A percentile compares a stretch with the other conserved stretches of the same genome.
These are phyloP conservation scores for Eupsilia transversa DNA, from an alignment of 2,888 invertebrate species.

Conservation along the genomic window DNA sequence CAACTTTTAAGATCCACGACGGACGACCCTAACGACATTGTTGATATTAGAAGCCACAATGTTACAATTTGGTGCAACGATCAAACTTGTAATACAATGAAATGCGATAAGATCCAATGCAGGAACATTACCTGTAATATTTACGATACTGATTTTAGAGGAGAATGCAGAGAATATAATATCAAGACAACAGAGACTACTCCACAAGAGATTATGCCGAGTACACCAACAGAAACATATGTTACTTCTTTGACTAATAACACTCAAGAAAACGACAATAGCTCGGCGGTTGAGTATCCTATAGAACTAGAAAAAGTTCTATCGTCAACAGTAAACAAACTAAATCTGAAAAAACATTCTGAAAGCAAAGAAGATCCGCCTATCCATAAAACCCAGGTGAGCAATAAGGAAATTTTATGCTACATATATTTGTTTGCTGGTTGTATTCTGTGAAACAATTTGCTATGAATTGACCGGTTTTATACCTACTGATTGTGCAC, in stretches of 20 bases:
- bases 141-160: slow-evolving; percentile 86
- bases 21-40: slow-evolving; percentile 70
- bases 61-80: slow-evolving; percentile 87
- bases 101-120: slow-evolving; percentile 82
- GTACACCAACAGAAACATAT: slow-evolving; percentile 27
- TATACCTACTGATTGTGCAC: not conserved
- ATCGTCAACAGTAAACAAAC: slow-evolving; percentile 79
- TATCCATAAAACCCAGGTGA: slow-evolving; percentile 70
- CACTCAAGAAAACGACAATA: slow-evolving; percentile 60
- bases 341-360: slow-evolving; percentile 35
- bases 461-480: not conserved
- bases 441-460: not conserved
- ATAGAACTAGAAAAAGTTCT: slow-evolving; percentile 81
- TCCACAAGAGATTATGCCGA: slow-evolving; percentile 11
- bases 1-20: slow-evolving; percentile 73
- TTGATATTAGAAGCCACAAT: slow-evolving; percentile 80
- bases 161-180: slow-evolving; percentile 85
- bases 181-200: slow-evolving; percentile 65
- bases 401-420: slow-evolving; percentile 6
- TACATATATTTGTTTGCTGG: not conserved
- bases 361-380: slow-evolving; percentile 48
- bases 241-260: slow-evolving; percentile 37
- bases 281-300: slow-evolving; percentile 71
- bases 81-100: slow-evolving; percentile 87
- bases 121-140: slow-evolving; percentile 85